phyloP scores from a whole-genome alignment of 2,888 invertebrate species.

The Metellina segmentata region DNA sequence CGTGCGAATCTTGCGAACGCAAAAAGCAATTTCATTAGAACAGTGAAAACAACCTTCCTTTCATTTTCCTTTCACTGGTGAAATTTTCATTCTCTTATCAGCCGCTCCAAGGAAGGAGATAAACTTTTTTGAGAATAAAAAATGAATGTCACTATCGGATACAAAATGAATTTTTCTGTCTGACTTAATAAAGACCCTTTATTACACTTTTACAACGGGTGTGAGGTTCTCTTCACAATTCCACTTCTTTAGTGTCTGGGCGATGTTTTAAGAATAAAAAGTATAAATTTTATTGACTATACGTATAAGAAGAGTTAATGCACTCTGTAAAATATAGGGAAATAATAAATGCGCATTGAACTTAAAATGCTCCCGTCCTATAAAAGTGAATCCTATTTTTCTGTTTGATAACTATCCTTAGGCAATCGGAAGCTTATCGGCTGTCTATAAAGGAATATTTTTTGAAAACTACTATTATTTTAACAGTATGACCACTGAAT shows the following conservation, averaged over 20 bases:
- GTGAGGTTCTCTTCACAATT: neutral
- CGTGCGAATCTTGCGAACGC: slow-evolving; percentile 31
- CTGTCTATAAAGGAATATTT: too few relatives aligned
- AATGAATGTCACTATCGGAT: slow-evolving; percentile 15
- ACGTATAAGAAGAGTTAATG: too few relatives aligned
- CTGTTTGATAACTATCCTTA: too few relatives aligned
- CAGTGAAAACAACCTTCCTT: slow-evolving; percentile 27
- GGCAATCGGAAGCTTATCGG: too few relatives aligned
- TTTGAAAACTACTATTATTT: too few relatives aligned
- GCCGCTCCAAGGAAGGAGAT: neutral
- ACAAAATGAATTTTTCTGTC: slow-evolving; percentile 1
- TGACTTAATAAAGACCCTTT: neutral
- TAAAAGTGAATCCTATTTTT: too few relatives aligned
- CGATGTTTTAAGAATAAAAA: neutral
- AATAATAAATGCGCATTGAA: neutral
- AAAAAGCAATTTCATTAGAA: slow-evolving; percentile 69
- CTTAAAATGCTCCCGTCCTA: neutral
- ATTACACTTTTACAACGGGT: neutral
- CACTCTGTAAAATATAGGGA: neutral
- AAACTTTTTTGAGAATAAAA: neutral
- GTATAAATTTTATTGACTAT: neutral
- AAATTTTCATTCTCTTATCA: slow-evolving; percentile 10
- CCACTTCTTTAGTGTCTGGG: neutral
- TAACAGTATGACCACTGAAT: too few relatives aligned
- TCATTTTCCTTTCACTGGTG: slow-evolving; percentile 19